A percentile compares a stretch with the other conserved stretches of the same genome.
Evolutionary conservation across 2,113 vertebrate species (phyloP).

Genomic region (Eublepharis macularius): DNA sequence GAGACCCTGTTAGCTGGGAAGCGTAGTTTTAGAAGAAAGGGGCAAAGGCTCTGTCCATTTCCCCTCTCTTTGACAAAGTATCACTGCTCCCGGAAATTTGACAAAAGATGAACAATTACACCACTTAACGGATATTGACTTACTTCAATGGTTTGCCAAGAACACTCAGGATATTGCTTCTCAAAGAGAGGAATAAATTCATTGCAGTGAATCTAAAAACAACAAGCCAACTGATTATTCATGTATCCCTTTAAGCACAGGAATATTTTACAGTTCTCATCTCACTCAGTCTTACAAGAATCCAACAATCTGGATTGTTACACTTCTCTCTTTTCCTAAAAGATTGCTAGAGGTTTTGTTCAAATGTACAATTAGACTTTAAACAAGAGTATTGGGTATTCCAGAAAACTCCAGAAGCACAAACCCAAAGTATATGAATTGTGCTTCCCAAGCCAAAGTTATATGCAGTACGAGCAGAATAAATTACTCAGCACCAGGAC

Average conservation of each 20-base stretch:
- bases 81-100: neutral
- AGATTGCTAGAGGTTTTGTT: neutral
- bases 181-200: slow-evolving; percentile 93
- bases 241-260: neutral
- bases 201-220: slow-evolving; percentile 84
- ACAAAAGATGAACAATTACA: neutral
- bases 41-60: too few species aligned
- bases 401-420: neutral
- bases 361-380: neutral
- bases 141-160: slow-evolving; percentile 87
- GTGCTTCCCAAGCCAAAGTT: neutral
- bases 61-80: too few species aligned
- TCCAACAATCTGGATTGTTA: neutral
- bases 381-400: neutral
- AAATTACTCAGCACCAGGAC: neutral
- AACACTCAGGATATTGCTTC: slow-evolving; percentile 86
- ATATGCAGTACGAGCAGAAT: neutral
- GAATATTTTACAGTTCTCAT: neutral
- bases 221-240: neutral
- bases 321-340: neutral
- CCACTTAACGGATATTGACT: slow-evolving; percentile 23
- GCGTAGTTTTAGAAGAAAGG: too few species aligned
- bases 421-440: neutral
- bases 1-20: too few species aligned
- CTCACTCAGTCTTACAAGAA: neutral